Evolutionary conservation across 2,888 invertebrate species (phyloP).

Genomic region (Copidosoma aretas): DNA sequence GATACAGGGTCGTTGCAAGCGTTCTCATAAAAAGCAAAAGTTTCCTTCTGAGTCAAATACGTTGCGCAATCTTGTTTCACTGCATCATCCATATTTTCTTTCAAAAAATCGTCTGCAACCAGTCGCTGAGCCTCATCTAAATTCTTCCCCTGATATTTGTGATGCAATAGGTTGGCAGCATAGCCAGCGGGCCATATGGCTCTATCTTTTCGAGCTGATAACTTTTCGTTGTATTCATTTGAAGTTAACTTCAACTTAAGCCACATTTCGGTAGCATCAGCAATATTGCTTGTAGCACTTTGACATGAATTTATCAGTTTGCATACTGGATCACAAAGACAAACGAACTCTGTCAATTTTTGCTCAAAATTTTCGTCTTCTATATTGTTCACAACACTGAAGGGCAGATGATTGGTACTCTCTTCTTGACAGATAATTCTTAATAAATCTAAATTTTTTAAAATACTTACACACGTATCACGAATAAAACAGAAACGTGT

Average conservation of each 20-base stretch:
- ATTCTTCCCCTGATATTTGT: background rate
- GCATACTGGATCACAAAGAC: background rate
- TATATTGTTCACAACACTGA: too few species aligned
- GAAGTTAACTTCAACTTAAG: background rate
- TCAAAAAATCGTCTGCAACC: too few species aligned
- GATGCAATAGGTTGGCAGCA: background rate
- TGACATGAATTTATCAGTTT: background rate
- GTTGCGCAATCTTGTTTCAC: too few species aligned
- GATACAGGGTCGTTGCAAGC: too few species aligned
- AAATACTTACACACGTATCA: background rate
- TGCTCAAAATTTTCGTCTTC: background rate
- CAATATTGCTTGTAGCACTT: background rate
- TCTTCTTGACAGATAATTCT: background rate
- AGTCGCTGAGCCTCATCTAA: too few species aligned
- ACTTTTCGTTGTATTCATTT: background rate
- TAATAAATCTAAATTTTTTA: background rate
- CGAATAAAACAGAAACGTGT: background rate
- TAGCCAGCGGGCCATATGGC: background rate
- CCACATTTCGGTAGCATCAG: background rate
- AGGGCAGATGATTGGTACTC: background rate
- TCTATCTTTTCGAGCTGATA: background rate
- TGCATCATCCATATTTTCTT: too few species aligned
- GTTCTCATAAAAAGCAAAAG: too few species aligned
- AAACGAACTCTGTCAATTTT: background rate
- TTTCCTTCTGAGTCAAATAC: too few species aligned